Conservation (phyloP, 2,888 invertebrate genomes). For the Phalangium opilio region DNA sequence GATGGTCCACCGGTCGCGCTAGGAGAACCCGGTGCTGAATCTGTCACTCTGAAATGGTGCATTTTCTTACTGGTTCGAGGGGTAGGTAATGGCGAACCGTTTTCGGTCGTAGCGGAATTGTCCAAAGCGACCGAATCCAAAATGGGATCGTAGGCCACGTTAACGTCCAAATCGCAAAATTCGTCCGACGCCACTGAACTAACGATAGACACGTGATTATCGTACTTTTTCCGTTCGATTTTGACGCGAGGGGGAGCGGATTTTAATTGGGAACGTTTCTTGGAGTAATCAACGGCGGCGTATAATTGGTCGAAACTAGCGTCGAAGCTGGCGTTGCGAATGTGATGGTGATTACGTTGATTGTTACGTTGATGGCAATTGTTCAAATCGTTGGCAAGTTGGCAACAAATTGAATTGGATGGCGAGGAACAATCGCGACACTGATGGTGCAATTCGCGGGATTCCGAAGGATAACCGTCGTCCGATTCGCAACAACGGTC, state of each 20-base stretch:
- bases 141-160: conserved; percentile 25
- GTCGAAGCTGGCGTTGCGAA: conserved; percentile 2
- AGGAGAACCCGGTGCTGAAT: conserved; percentile 1
- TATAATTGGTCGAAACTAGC: conserved; percentile 18
- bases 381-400: background rate
- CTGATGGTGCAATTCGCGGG: conserved; percentile 2
- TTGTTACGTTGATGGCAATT: conserved; percentile 2
- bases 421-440: background rate
- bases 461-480: conserved; percentile 12
- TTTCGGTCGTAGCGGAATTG: conserved; percentile 26
- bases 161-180: conserved; percentile 16
- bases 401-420: conserved; percentile 1
- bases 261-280: conserved; percentile 15
- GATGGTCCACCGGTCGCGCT: conserved; percentile 1
- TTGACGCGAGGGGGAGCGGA: conserved; percentile 26
- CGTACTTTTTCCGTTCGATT: conserved; percentile 27
- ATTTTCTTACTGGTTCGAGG: too few species aligned
- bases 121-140: conserved; percentile 32
- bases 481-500: conserved; percentile 13
- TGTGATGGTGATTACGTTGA: background rate
- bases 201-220: conserved; percentile 13
- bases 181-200: conserved; percentile 16
- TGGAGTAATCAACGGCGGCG: conserved; percentile 22
- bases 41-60: background rate
- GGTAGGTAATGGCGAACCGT: conserved; percentile 24